Percentiles rank a stretch among this genome's conserved stretches.
Evolutionary conservation across 2,888 invertebrate species (phyloP).

Genomic region (Altica lythri): DNA sequence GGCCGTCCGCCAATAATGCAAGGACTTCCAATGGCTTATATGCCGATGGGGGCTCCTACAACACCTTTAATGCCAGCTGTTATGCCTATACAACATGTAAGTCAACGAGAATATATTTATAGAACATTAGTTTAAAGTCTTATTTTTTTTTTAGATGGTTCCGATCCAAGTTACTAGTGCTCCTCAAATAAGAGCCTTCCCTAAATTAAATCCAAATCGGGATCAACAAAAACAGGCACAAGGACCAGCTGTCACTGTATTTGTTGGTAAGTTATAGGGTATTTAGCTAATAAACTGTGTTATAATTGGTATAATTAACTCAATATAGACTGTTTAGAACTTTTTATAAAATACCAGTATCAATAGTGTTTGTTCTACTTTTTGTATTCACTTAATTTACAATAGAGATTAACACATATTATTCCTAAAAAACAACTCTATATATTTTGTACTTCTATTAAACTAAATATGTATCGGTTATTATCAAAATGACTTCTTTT

Average conservation of each 20-base stretch:
- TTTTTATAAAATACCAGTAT: too few relatives aligned
- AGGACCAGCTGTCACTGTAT: constrained; percentile 94
- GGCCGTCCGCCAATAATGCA: constrained; percentile 81
- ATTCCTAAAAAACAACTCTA: too few relatives aligned
- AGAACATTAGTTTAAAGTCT: too few relatives aligned
- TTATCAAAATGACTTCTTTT: too few relatives aligned
- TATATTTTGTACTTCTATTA: too few relatives aligned
- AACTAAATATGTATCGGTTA: too few relatives aligned
- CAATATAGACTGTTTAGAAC: too few relatives aligned
- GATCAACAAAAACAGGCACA: constrained; percentile 58
- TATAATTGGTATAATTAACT: too few relatives aligned
- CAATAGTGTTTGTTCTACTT: too few relatives aligned
- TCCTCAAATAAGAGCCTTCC: constrained; percentile 56
- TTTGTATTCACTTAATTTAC: too few relatives aligned
- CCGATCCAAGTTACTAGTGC: constrained; percentile 58
- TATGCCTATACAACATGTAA: constrained; percentile 77
- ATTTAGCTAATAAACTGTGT: background rate
- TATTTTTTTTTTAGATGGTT: constrained; percentile 59
- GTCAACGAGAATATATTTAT: too few relatives aligned
- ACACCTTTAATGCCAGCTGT: constrained; percentile 73
- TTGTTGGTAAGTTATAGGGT: constrained; percentile 73
- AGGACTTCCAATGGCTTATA: constrained; percentile 68
- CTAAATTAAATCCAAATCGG: constrained; percentile 54
- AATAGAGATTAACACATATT: background rate
- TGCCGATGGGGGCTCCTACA: constrained; percentile 68